A percentile compares a stretch with the other conserved stretches of the same genome.
phyloP scores from a whole-genome alignment of 2,113 vertebrate genomes.

The Zapornia atra region DNA sequence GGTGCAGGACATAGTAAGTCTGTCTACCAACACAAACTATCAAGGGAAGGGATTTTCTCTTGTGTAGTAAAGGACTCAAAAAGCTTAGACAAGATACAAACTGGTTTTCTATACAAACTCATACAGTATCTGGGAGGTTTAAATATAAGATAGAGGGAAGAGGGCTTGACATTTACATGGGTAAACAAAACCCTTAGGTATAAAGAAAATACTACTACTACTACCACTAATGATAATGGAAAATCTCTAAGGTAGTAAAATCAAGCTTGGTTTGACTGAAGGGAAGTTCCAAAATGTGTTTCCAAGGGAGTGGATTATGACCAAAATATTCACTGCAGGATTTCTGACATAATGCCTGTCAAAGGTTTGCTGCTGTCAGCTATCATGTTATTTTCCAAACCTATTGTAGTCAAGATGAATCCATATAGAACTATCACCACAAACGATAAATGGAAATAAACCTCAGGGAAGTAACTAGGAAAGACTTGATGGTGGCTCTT shows the following conservation, averaged over 20 bases:
- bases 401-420: not conserved
- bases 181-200: not conserved
- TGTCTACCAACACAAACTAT: not conserved
- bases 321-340: not conserved
- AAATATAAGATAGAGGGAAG: not conserved
- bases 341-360: not conserved
- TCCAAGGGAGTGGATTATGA: not conserved
- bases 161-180: not conserved
- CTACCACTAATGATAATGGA: not conserved
- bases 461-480: not conserved
- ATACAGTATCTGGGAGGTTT: accelerated
- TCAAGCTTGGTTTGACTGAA: not conserved
- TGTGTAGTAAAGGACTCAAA: not conserved
- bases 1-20: not conserved
- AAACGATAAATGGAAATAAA: not conserved
- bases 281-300: not conserved
- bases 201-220: not conserved
- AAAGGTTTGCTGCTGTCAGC: not conserved
- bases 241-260: not conserved
- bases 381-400: not conserved
- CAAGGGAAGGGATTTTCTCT: not conserved
- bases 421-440: not conserved
- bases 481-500: not conserved
- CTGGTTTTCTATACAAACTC: not conserved
- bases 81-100: not conserved